These are phyloP conservation scores for Drosophila insularis DNA, from an alignment of 1,140 invertebrate genomes.

Conservation along the genomic window DNA sequence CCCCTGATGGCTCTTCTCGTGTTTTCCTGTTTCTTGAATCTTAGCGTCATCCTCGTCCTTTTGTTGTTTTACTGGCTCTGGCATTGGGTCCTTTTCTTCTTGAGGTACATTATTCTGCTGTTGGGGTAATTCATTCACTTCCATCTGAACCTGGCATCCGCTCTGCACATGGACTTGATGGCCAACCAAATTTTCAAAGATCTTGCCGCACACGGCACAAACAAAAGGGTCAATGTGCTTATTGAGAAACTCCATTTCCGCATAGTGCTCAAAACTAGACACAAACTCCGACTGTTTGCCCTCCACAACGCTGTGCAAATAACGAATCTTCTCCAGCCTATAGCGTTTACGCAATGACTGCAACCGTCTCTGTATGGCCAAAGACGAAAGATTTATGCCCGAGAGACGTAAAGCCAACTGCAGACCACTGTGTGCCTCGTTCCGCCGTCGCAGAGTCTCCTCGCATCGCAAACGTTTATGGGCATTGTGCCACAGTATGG, in stretches of 20 bases:
- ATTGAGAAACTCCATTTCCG: slow-evolving; percentile 67
- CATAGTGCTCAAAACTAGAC: slow-evolving; percentile 59
- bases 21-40: not conserved
- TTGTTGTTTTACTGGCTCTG: not conserved
- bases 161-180: slow-evolving; percentile 60
- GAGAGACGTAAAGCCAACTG: slow-evolving; percentile 44
- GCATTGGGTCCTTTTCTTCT: not conserved
- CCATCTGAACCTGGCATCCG: slow-evolving; percentile 33
- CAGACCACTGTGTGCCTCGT: slow-evolving; percentile 42
- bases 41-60: not conserved
- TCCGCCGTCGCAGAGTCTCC: slow-evolving; percentile 20
- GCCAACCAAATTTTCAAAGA: slow-evolving; percentile 63
- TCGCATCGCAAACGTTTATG: slow-evolving; percentile 43
- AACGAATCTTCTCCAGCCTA: slow-evolving; percentile 70
- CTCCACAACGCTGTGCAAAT: slow-evolving; percentile 65
- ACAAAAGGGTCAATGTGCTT: slow-evolving; percentile 76
- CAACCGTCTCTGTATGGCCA: slow-evolving; percentile 57
- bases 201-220: slow-evolving; percentile 65
- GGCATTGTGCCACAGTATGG: slow-evolving; percentile 70
- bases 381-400: slow-evolving; percentile 56
- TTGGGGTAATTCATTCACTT: not conserved
- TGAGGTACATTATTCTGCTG: not conserved
- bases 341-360: slow-evolving; percentile 67
- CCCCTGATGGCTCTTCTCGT: no score
- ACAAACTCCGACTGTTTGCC: slow-evolving; percentile 57